These are phyloP conservation scores for Drymodes brunneopygia DNA, from an alignment of 2,113 vertebrate species.

Conservation along the genomic window DNA sequence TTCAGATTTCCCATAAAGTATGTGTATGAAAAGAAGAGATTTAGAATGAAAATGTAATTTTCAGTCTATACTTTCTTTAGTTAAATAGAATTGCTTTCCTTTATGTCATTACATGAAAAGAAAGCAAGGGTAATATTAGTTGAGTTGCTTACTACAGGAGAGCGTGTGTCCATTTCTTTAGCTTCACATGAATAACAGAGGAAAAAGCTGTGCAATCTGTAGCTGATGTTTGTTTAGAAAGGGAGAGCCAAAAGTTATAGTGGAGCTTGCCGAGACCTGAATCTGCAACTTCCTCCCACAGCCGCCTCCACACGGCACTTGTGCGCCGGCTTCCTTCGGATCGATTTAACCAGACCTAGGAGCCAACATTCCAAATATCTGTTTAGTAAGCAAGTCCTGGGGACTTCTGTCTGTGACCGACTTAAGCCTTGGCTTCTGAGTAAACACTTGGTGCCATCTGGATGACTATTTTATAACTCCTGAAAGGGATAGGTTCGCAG, in stretches of 20 bases:
- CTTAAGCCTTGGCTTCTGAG: constrained; percentile 69
- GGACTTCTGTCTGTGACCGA: constrained; percentile 60
- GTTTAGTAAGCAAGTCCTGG: constrained; percentile 66
- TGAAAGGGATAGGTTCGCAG: constrained; percentile 48
- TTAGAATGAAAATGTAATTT: not conserved
- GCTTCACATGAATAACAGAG: not conserved
- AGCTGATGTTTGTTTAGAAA: constrained; percentile 31
- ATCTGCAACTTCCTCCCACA: constrained; percentile 1
- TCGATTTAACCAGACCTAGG: constrained; percentile 49
- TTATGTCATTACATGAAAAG: not conserved
- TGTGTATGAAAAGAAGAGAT: not conserved
- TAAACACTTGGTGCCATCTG: constrained; percentile 74
- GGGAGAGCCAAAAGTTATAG: not conserved
- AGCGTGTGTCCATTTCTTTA: not conserved
- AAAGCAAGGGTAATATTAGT: not conserved
- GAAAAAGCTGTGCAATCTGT: not conserved
- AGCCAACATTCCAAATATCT: constrained; percentile 71
- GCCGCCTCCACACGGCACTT: not conserved
- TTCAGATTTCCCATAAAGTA: not conserved
- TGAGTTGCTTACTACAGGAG: not conserved
- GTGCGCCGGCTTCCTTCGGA: constrained; percentile 42
- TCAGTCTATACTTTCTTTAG: not conserved
- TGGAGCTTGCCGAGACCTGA: constrained; percentile 2
- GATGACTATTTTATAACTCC: constrained; percentile 70
- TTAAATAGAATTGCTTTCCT: not conserved